Evolutionary conservation across 2,888 invertebrate species (phyloP).

Genomic region (Ichneumoninae sp.): DNA sequence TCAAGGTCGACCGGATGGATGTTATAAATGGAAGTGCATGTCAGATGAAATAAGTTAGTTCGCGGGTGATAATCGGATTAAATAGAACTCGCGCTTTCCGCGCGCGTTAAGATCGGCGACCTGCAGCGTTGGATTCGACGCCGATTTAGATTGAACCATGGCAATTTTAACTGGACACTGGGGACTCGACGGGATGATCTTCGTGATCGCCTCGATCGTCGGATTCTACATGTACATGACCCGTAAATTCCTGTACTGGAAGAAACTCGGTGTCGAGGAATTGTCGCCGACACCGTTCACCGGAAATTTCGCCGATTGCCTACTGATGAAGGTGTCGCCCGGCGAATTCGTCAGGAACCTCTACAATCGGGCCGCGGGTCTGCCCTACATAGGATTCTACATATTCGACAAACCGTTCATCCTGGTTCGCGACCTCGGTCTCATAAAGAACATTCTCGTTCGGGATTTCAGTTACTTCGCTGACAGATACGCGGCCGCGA

Average conservation of each 20-base stretch:
- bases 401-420: conserved; percentile 84
- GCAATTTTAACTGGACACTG: conserved; percentile 72
- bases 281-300: conserved; percentile 82
- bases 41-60: background rate
- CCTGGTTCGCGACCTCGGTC: conserved; percentile 84
- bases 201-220: conserved; percentile 61
- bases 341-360: conserved; percentile 80
- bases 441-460: conserved; percentile 84
- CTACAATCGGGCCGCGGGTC: conserved; percentile 78
- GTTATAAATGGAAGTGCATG: conserved; percentile 34
- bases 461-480: conserved; percentile 84
- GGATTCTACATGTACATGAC: conserved; percentile 75
- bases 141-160: conserved; percentile 66
- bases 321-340: conserved; percentile 77
- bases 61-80: background rate
- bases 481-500: conserved; percentile 79
- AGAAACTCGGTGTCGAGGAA: conserved; percentile 82
- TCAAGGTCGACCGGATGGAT: background rate
- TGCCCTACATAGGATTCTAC: conserved; percentile 81
- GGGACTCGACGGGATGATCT: conserved; percentile 72
- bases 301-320: conserved; percentile 82
- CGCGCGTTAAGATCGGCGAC: background rate
- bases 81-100: too few relatives aligned
- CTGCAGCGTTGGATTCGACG: background rate
- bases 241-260: conserved; percentile 79